phyloP scores from a whole-genome alignment of 2,888 invertebrate genomes.

The Melipona beecheii region DNA sequence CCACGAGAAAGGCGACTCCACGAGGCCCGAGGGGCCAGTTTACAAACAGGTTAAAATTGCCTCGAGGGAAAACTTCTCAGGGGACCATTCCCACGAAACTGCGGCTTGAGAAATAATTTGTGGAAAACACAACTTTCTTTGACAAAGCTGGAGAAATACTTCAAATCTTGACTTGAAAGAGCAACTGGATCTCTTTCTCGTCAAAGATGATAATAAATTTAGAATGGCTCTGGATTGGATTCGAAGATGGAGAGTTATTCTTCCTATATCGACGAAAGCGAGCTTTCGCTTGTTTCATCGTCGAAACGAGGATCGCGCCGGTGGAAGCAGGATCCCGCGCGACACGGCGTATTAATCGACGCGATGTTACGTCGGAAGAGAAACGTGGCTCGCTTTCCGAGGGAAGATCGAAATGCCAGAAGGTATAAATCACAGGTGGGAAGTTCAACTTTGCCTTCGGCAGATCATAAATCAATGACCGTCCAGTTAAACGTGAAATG shows the following conservation, averaged over 20 bases:
- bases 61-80: background rate
- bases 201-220: background rate
- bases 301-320: conserved; percentile 13
- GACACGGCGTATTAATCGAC: conserved; percentile 47
- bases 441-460: conserved; percentile 74
- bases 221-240: background rate
- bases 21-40: background rate
- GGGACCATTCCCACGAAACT: background rate
- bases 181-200: no score
- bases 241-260: background rate
- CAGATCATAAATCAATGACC: conserved; percentile 77
- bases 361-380: conserved; percentile 8
- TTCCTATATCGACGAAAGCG: background rate
- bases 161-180: background rate
- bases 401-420: conserved; percentile 70
- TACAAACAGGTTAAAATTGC: background rate
- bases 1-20: background rate
- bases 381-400: conserved; percentile 47
- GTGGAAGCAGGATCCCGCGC: background rate
- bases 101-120: background rate
- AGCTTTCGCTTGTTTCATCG: conserved; percentile 9
- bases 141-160: no score
- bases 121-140: background rate
- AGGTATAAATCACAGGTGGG: conserved; percentile 75
- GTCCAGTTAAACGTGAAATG: conserved; percentile 76